These are phyloP conservation scores for Macroglossus sobrinus DNA, from an alignment of 2,113 vertebrate genomes.

Conservation along the genomic window DNA sequence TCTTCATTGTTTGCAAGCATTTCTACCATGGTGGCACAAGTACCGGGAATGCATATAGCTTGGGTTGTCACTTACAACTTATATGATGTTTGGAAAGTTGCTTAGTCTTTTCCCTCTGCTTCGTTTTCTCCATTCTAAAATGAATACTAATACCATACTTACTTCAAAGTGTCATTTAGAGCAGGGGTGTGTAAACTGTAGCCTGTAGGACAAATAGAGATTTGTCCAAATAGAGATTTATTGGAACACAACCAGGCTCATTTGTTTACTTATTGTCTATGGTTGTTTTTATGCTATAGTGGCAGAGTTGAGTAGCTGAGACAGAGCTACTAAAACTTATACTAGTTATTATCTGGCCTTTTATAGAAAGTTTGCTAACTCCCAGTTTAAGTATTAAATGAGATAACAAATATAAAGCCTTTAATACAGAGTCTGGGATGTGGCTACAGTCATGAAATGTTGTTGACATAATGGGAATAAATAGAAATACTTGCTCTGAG, in stretches of 20 bases:
- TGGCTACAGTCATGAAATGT: background rate
- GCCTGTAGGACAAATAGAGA: background rate
- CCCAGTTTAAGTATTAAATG: background rate
- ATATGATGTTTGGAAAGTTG: background rate
- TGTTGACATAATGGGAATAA: background rate
- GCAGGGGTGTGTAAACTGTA: background rate
- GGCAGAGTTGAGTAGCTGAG: background rate
- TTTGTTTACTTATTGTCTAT: background rate
- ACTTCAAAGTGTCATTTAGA: background rate
- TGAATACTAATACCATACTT: background rate
- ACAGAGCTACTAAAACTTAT: background rate
- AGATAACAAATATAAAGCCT: background rate
- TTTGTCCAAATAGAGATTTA: background rate
- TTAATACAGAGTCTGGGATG: background rate
- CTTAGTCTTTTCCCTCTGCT: background rate
- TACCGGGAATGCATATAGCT: background rate
- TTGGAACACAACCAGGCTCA: background rate
- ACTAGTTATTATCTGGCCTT: background rate
- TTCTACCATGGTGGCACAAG: fast-evolving
- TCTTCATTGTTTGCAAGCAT: background rate
- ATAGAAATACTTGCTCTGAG: background rate
- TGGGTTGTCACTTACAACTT: background rate
- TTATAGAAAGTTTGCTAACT: background rate
- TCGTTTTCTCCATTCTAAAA: background rate
- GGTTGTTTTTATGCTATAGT: background rate